Conservation (phyloP, 2,797 vertebrate genomes). For the Enteromius afrohamiltoni region DNA sequence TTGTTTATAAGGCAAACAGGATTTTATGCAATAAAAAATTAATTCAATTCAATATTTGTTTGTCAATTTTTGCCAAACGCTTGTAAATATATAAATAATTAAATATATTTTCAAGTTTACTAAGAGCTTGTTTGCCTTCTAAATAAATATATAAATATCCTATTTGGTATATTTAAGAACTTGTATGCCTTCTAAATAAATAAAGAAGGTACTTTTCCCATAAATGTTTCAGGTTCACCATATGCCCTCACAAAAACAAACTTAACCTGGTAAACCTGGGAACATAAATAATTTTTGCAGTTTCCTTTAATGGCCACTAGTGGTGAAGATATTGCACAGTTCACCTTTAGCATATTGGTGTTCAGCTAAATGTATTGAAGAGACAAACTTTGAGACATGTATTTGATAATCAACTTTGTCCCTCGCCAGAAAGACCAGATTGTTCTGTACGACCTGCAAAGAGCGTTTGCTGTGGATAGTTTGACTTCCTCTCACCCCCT, state of each 20-base stretch:
- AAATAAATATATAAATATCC: no score
- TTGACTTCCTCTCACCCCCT: constrained; percentile 90
- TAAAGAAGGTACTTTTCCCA: background rate
- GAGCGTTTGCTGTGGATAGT: constrained; percentile 85
- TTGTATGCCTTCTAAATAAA: no score
- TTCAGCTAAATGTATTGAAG: background rate
- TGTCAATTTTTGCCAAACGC: no score
- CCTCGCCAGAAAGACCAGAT: constrained; percentile 85
- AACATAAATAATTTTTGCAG: background rate
- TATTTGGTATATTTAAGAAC: no score
- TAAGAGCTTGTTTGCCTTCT: no score
- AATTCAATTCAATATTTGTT: background rate
- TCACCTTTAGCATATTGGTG: background rate
- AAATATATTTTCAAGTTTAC: background rate
- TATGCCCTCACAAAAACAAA: background rate
- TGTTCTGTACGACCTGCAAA: constrained; percentile 80
- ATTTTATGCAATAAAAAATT: background rate
- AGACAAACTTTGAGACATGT: background rate
- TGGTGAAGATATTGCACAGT: background rate
- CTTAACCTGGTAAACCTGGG: no score
- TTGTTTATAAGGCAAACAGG: background rate
- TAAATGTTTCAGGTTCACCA: background rate
- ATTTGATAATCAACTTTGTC: background rate
- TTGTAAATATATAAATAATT: background rate
- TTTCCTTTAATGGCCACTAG: background rate